A percentile compares a stretch with the other conserved stretches of the same genome.
phyloP scores from a whole-genome alignment of 1,140 invertebrate species.

The Psix sp. region DNA sequence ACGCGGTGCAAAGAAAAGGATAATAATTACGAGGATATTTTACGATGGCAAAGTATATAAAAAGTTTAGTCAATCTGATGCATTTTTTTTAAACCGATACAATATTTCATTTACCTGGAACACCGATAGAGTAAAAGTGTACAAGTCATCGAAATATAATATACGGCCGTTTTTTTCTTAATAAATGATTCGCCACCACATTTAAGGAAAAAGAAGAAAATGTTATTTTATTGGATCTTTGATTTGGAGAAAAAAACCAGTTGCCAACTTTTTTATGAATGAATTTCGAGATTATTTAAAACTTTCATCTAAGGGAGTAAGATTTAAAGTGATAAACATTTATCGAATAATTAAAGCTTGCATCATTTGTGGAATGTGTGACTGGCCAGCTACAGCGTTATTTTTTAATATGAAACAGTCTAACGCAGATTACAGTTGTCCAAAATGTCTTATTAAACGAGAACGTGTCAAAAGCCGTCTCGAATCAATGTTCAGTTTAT shows the following conservation, averaged over 20 bases:
- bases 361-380: slow-evolving; percentile 17
- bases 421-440: slow-evolving; percentile 21
- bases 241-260: slow-evolving; percentile 50
- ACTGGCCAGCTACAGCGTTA: slow-evolving; percentile 18
- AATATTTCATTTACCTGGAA: slow-evolving; percentile 44
- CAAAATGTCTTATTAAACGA: slow-evolving; percentile 8
- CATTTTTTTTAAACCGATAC: slow-evolving; percentile 17
- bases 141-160: slow-evolving; percentile 32
- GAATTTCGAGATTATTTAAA: slow-evolving; percentile 20
- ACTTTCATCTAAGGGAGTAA: slow-evolving; percentile 26
- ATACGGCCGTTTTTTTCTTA: too few relatives aligned
- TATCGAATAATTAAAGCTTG: not conserved
- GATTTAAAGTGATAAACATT: slow-evolving; percentile 12
- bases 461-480: not conserved
- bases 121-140: slow-evolving; percentile 61
- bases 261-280: slow-evolving; percentile 28
- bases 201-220: slow-evolving; percentile 43
- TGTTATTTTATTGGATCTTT: slow-evolving; percentile 39
- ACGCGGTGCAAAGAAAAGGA: slow-evolving; percentile 16
- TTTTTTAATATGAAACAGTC: slow-evolving; percentile 26
- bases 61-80: slow-evolving; percentile 7
- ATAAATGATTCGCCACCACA: slow-evolving; percentile 9
- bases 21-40: slow-evolving; percentile 53
- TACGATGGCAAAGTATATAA: slow-evolving; percentile 51
- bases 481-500: too few relatives aligned